Conservation (phyloP, 2,888 invertebrate genomes). For the Diarsia brunnea region DNA sequence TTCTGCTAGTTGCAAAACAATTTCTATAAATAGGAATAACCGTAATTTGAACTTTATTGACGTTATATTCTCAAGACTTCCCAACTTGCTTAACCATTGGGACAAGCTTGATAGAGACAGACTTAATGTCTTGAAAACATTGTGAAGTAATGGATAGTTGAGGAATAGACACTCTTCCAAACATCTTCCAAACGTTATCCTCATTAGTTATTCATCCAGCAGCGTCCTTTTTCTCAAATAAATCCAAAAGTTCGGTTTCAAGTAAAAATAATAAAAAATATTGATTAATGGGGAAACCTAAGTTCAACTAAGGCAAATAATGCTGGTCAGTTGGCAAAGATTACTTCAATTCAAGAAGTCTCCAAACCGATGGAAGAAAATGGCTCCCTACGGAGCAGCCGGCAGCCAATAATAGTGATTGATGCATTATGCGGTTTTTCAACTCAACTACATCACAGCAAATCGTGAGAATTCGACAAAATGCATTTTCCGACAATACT, state of each 20-base stretch:
- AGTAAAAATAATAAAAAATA: background rate
- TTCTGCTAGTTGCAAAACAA: too few species aligned
- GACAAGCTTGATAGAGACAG: background rate
- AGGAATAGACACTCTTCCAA: background rate
- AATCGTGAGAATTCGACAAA: constrained; percentile 26
- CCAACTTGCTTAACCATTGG: background rate
- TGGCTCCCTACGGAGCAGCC: constrained; percentile 30
- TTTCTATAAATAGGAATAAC: too few species aligned
- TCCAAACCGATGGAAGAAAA: constrained; percentile 32
- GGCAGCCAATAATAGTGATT: constrained; percentile 15
- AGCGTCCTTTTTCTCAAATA: background rate
- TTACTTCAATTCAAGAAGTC: constrained; percentile 11
- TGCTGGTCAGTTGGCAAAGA: background rate
- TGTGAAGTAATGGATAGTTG: background rate
- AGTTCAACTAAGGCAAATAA: background rate
- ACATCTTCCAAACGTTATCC: background rate
- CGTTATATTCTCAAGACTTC: background rate
- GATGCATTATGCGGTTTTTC: constrained; percentile 41
- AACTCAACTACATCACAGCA: constrained; percentile 23
- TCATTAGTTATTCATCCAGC: background rate
- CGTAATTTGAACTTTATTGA: too few species aligned
- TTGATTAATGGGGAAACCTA: background rate
- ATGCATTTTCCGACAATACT: constrained; percentile 22
- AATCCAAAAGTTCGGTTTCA: background rate
- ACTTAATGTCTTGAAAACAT: too few species aligned